Percentiles rank a stretch among this genome's conserved stretches.
These are phyloP conservation scores for Lepilemur ruficaudatus DNA, from an alignment of 2,797 vertebrate species.

Conservation along the genomic window DNA sequence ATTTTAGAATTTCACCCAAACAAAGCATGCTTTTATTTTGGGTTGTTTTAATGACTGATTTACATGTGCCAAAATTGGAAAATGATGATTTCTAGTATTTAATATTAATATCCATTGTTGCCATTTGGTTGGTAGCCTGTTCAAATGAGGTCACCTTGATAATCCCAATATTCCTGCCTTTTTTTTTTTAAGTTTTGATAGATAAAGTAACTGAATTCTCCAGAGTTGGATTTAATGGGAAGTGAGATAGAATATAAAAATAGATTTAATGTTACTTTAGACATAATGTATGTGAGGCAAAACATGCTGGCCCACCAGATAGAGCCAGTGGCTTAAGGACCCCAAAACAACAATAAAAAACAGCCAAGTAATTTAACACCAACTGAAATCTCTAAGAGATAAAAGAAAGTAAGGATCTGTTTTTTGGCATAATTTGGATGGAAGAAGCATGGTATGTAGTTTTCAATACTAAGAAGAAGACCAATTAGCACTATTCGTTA, in stretches of 20 bases:
- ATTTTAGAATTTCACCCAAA: slow-evolving; percentile 48
- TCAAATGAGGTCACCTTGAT: neutral
- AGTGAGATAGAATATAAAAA: slow-evolving; percentile 21
- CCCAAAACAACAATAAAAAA: neutral
- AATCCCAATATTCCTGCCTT: neutral
- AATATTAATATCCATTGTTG: neutral
- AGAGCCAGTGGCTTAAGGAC: neutral
- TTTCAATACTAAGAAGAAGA: neutral
- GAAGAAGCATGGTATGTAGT: neutral
- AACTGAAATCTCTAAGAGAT: neutral
- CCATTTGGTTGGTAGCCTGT: neutral
- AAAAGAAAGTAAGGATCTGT: neutral
- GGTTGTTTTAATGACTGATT: slow-evolving; percentile 8
- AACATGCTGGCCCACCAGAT: neutral
- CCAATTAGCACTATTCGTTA: neutral
- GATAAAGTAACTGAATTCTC: slow-evolving; percentile 33
- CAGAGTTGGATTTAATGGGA: neutral
- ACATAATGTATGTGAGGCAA: neutral
- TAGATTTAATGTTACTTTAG: neutral
- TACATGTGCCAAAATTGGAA: neutral
- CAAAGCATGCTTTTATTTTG: slow-evolving; percentile 29
- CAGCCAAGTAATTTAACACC: neutral
- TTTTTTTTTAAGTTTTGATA: neutral
- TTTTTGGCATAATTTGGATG: neutral
- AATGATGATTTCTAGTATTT: neutral